Evolutionary conservation across 2,797 vertebrate species (phyloP).

Genomic region (Astyanax mexicanus): DNA sequence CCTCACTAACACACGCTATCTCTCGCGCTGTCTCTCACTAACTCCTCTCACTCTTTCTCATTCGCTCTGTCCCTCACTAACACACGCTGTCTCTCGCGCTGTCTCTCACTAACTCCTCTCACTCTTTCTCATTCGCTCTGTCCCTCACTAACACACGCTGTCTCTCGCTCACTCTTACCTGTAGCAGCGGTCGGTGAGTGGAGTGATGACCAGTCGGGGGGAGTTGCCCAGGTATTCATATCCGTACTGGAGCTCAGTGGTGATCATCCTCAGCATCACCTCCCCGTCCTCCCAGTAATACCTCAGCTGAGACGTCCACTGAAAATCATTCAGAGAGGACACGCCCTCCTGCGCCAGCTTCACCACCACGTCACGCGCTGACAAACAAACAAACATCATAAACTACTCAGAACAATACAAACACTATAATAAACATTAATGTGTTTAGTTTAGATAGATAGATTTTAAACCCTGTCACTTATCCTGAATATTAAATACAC

Average conservation of each 20-base stretch:
- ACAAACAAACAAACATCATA: not conserved
- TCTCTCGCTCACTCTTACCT: constrained; percentile 79
- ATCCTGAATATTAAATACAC: too few species aligned
- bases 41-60: too few species aligned
- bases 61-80: too few species aligned
- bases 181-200: constrained; percentile 92
- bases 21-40: too few species aligned
- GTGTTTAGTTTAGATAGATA: too few species aligned
- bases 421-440: too few species aligned
- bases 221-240: constrained; percentile 97
- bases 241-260: constrained; percentile 88
- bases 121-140: too few species aligned
- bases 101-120: too few species aligned
- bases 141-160: too few species aligned
- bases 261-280: constrained; percentile 91
- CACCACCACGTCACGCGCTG: constrained; percentile 89
- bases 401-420: not conserved
- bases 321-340: constrained; percentile 87
- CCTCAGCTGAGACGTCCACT: constrained; percentile 93
- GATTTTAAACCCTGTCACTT: too few species aligned
- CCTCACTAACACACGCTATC: too few species aligned
- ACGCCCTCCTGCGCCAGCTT: constrained; percentile 81
- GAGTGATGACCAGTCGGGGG: constrained; percentile 90
- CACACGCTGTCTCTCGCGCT: too few species aligned
- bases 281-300: constrained; percentile 88